A percentile compares a stretch with the other conserved stretches of the same genome.
Evolutionary conservation across 2,888 invertebrate genomes (phyloP).

Genomic region (Drosophila recens): DNA sequence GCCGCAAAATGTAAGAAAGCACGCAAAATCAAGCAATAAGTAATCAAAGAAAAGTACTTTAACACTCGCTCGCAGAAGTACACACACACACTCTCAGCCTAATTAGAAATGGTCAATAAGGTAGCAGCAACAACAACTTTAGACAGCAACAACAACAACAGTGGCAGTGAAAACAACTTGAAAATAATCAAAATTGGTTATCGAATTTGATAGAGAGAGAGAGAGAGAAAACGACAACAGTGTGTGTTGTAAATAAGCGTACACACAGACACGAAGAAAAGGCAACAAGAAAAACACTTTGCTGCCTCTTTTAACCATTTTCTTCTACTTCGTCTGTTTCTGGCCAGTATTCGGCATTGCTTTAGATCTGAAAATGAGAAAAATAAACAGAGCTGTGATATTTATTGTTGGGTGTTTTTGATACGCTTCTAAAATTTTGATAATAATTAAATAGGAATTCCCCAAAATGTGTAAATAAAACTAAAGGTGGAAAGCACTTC

Average conservation of each 20-base stretch:
- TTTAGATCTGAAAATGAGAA: slow-evolving; percentile 51
- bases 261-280: slow-evolving; percentile 32
- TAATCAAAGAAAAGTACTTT: slow-evolving; percentile 15
- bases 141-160: slow-evolving; percentile 20
- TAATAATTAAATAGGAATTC: background rate
- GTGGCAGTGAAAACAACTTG: slow-evolving; percentile 64
- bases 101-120: slow-evolving; percentile 52
- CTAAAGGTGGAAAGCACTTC: too few species aligned
- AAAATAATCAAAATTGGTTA: slow-evolving; percentile 77
- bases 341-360: slow-evolving; percentile 25
- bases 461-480: background rate
- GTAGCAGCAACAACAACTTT: slow-evolving; percentile 26
- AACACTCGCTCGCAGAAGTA: slow-evolving; percentile 31
- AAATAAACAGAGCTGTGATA: slow-evolving; percentile 47
- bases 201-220: slow-evolving; percentile 47
- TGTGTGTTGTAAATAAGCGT: slow-evolving; percentile 6
- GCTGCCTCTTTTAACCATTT: slow-evolving; percentile 21
- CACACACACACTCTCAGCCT: slow-evolving; percentile 28
- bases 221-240: slow-evolving; percentile 3
- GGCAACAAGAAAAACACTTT: slow-evolving; percentile 52
- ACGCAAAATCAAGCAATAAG: slow-evolving; percentile 36
- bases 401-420: slow-evolving; percentile 11
- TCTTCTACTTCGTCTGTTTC: slow-evolving; percentile 11
- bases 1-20: slow-evolving; percentile 70
- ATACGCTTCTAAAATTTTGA: background rate